Conservation (phyloP, 2,113 vertebrate species). For the Psophia crepitans region DNA sequence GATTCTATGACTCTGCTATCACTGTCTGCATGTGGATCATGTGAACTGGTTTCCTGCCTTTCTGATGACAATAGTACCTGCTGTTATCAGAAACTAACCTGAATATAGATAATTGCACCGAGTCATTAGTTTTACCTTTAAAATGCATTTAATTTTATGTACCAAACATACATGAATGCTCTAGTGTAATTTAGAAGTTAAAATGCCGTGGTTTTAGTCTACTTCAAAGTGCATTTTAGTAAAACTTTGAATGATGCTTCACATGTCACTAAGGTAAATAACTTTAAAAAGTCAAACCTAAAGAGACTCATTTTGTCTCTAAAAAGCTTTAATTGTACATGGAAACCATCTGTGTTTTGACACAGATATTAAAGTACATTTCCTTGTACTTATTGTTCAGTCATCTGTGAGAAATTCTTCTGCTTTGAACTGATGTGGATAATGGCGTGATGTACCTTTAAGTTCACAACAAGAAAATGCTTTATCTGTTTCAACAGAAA, state of each 20-base stretch:
- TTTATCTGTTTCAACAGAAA: not conserved
- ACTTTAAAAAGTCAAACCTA: not conserved
- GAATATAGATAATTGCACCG: not conserved
- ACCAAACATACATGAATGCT: not conserved
- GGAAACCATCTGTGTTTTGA: constrained; percentile 3
- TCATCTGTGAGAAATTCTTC: not conserved
- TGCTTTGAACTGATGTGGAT: not conserved
- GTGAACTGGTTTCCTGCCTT: not conserved
- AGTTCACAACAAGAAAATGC: not conserved
- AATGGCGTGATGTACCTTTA: not conserved
- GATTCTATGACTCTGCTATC: not conserved
- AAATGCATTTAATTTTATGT: not conserved
- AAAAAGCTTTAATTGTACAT: not conserved
- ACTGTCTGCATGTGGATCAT: not conserved
- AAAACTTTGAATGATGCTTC: not conserved
- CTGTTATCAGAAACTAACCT: not conserved
- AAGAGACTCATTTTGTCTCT: not conserved
- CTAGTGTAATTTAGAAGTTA: not conserved
- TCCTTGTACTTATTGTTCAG: constrained; percentile 21
- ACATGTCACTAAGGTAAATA: not conserved
- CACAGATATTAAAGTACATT: constrained; percentile 19
- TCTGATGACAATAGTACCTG: accelerated
- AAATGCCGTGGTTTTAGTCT: not conserved
- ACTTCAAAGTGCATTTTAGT: not conserved
- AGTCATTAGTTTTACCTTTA: not conserved